Base-by-base conservation (phyloP, 2,888 invertebrate genomes). In the Lithophane leautieri region DNA sequence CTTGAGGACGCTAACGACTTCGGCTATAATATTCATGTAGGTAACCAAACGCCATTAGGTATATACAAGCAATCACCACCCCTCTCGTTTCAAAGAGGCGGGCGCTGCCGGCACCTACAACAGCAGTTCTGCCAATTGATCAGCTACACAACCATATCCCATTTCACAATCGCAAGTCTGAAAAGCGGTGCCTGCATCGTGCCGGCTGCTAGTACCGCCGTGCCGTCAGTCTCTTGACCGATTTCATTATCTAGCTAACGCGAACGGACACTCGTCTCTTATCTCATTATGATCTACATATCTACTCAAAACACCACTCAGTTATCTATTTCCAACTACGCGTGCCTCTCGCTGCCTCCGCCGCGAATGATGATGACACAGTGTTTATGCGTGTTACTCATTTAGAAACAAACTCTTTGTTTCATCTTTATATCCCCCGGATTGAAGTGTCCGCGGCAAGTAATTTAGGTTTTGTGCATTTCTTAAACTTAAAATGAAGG, bases 201-300 rank as follows among this genome's bases (percentile, higher is more conserved):
- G 25, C 22, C 40, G 7, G 11, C 12, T 19, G 50, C n/a, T 40
- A 19, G 40, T 25, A 19, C 28, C 56, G 12, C 2, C 54, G 22
- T 11, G 56, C n/a, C 60, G 25, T 40, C 62, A 47, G 65, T 82
- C 58, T 78, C 82, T 78, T 79, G 84, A 80, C 84, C 81, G 86
- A 83, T 81, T 86, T 85, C 65, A 82, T 71, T 89, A 89, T 89
- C 85, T 81, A 54, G 34, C 62, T 69, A 70, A 76, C 71, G 78
- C 71, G 69, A 81, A 76, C 77, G 86, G 79, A 81, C 88, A 88
- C 85, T 88, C 68, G 76, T 83, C 81, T 82, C 74, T 89, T 90
- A 89, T 89, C 89, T 66, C 73, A 73, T 74, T 83, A 83, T 82
- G 83, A 89, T 89, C 89, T 88, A 73, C 68, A 68, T 90, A 89